Percentiles rank a stretch among this genome's conserved stretches.
phyloP scores from a whole-genome alignment of 2,797 vertebrate genomes.

The Acridotheres tristis region DNA sequence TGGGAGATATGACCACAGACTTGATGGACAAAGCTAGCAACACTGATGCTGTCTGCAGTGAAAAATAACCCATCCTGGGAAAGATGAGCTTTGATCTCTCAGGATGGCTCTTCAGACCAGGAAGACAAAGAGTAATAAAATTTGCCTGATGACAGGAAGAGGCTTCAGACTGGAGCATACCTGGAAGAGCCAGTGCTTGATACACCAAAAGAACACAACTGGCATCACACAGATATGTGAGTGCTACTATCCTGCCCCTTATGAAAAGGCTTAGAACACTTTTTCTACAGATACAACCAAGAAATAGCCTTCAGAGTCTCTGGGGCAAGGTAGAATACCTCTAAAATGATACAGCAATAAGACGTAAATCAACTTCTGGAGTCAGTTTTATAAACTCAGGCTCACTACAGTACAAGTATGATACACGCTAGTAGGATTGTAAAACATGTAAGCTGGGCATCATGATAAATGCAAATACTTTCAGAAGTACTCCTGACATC shows the following conservation, averaged over 20 bases:
- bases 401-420: not conserved
- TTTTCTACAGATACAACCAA: not conserved
- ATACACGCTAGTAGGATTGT: not conserved
- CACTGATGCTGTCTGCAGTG: not conserved
- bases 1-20: not conserved
- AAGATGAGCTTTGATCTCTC: not conserved
- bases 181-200: not conserved
- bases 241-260: not conserved
- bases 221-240: not conserved
- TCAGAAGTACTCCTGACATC: not conserved
- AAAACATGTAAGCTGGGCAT: not conserved
- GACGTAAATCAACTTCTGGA: not conserved
- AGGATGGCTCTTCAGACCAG: not conserved
- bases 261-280: not conserved
- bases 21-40: not conserved
- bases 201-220: not conserved
- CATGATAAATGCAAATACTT: not conserved
- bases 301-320: not conserved
- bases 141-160: not conserved
- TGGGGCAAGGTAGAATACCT: not conserved
- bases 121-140: not conserved
- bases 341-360: not conserved
- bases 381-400: not conserved
- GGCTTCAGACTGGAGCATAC: not conserved
- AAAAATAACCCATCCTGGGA: not conserved